Conservation (phyloP, 2,113 vertebrate species). For the Muscicapa adusta region DNA sequence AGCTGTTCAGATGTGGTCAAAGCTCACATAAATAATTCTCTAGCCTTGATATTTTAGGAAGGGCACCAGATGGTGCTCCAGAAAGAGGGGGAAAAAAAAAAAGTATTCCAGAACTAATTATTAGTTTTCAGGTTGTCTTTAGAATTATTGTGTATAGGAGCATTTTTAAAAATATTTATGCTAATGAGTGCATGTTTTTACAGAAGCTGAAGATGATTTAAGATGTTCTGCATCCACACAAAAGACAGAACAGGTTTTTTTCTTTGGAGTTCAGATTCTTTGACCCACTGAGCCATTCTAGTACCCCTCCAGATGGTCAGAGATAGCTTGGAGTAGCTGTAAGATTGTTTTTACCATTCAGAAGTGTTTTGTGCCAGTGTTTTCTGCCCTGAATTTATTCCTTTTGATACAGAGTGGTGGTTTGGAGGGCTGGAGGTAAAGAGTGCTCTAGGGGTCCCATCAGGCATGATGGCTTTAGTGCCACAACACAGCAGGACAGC, state of each 20-base stretch:
- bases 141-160: background rate
- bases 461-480: fast-evolving
- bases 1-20: slow-evolving; percentile 30
- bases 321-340: background rate
- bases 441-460: background rate
- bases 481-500: background rate
- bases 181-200: background rate
- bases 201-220: background rate
- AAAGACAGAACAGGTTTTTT: background rate
- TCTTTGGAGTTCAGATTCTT: background rate
- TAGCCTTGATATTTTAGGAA: slow-evolving; percentile 32
- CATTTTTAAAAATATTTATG: background rate
- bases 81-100: background rate
- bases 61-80: slow-evolving; percentile 35
- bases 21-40: slow-evolving; percentile 48
- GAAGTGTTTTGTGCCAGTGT: background rate
- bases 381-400: background rate
- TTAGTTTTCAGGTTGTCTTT: slow-evolving; percentile 5
- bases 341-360: background rate
- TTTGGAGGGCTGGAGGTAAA: background rate
- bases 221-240: background rate
- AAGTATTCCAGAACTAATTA: background rate
- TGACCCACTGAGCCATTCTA: background rate
- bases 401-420: background rate
- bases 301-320: background rate